Evolutionary conservation across 1,140 invertebrate genomes (phyloP).

Genomic region (Aphelenchoides fujianensis): DNA sequence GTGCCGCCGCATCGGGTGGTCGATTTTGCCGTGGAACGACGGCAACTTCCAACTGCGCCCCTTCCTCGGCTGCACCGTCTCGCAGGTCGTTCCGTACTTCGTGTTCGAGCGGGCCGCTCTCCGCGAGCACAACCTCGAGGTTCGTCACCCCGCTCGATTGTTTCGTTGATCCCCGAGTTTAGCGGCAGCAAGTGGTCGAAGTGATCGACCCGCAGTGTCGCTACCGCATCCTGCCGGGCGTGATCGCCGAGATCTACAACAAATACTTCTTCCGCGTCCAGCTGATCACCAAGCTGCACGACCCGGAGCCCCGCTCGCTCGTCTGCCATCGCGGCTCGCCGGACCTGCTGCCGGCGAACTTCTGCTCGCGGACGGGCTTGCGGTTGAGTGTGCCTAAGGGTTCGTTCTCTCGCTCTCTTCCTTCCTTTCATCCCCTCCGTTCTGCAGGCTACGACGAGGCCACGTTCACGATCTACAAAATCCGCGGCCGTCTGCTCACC

Average conservation of each 20-base stretch:
- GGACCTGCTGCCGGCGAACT: constrained; percentile 17
- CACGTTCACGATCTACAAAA: constrained; percentile 19
- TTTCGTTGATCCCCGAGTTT: neutral
- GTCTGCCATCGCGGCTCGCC: constrained; percentile 9
- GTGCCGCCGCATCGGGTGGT: constrained; percentile 8
- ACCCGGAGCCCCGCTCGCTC: neutral
- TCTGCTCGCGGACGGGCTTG: constrained; percentile 10
- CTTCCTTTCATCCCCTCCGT: neutral
- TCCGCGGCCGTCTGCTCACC: neutral
- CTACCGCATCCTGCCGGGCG: constrained; percentile 12
- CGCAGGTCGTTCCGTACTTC: neutral
- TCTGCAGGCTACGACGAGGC: constrained; percentile 4
- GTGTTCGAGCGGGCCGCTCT: neutral
- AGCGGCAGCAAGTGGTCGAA: constrained; percentile 12
- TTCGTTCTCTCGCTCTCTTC: neutral
- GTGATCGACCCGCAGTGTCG: constrained; percentile 14
- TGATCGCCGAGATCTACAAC: constrained; percentile 10
- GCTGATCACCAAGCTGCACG: neutral
- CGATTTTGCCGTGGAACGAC: constrained; percentile 12
- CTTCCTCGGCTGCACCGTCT: neutral
- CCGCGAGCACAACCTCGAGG: constrained; percentile 2
- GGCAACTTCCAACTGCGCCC: constrained; percentile 15
- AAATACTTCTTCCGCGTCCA: constrained; percentile 10
- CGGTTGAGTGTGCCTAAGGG: neutral
- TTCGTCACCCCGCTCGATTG: neutral